Base-by-base conservation (phyloP, 2,113 vertebrate species). In the Paratilapia polleni region DNA sequence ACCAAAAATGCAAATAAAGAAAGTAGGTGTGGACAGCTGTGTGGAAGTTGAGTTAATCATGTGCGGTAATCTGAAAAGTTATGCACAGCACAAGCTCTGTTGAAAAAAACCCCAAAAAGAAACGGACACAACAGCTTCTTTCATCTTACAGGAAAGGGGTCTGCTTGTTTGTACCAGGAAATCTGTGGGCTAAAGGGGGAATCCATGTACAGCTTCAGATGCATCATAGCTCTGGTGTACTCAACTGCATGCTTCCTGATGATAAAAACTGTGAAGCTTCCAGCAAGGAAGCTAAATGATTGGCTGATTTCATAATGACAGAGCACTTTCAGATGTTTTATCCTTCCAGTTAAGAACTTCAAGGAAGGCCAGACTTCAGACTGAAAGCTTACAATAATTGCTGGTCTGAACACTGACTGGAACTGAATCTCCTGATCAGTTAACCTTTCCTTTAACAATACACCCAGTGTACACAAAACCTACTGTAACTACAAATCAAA, bases 121-220 rank as follows among this genome's bases (percentile, higher is more conserved):
- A 2, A 31, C 28, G 4, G 28, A 31, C 28, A 31, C 4, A 47
- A 47, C 63, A 10, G 41, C 38, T 47, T 0, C 14, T 47, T 26
- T 47, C 20, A 22, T 22, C 22, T 57, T 14, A 47, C 17, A 14
- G 41, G 41, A 47, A 68, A 68, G 22, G 22, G 14, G 8, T 0
- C 13, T 13, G 28, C 0, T 10, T 24, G 38, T 38, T 19, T 11
- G 41, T 6, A 4, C 10, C 19, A 26, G 0, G 1, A 66, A 66
- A 43, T 43, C 63, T n/a, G 17, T 8, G 0, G 36, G 20, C 54
- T 14, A 24, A 24, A 24, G 0, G 62, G 34, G 60, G 31, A 70
- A 49, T 49, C 64, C 64, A 49, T 22, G 14, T 13, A 2, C n/a
- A 8, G 2, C 60, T 7, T 36, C 59, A 10, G 4, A 26, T 31